Evolutionary conservation across 2,113 vertebrate genomes (phyloP).

Genomic region (Sturnira hondurensis): DNA sequence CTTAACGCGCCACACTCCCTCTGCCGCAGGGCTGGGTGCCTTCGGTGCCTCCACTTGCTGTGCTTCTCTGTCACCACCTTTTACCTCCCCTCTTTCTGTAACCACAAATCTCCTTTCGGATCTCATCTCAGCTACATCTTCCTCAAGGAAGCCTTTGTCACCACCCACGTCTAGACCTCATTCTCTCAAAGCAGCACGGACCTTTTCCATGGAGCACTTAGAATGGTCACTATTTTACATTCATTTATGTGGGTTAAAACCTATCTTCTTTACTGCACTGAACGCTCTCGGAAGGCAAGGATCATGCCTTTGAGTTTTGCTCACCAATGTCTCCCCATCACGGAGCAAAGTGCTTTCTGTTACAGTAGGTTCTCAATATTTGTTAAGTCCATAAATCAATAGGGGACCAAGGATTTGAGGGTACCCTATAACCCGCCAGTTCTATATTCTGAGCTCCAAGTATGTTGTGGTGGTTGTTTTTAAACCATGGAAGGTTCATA

Average conservation of each 20-base stretch:
- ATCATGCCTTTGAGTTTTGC: not conserved
- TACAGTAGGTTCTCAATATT: not conserved
- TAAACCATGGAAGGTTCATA: not conserved
- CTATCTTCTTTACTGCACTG: not conserved
- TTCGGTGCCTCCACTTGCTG: not conserved
- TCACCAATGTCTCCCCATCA: not conserved
- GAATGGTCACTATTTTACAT: not conserved
- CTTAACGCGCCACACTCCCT: rapidly evolving
- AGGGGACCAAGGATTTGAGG: not conserved
- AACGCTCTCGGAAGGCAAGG: not conserved
- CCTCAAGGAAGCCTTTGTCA: not conserved
- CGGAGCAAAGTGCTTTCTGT: not conserved
- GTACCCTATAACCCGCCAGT: no score
- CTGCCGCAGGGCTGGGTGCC: not conserved
- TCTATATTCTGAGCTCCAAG: not conserved
- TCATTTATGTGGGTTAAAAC: not conserved
- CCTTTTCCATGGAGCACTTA: not conserved
- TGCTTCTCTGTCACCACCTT: not conserved
- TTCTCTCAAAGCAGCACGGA: not conserved
- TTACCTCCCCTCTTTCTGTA: not conserved
- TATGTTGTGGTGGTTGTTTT: not conserved
- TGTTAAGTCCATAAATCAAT: not conserved
- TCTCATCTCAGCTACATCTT: not conserved
- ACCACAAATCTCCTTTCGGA: not conserved
- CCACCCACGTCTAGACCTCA: not conserved